Percentiles rank a stretch among this genome's conserved stretches.
These are phyloP conservation scores for Perca flavescens DNA, from an alignment of 2,113 vertebrate species.

Conservation along the genomic window DNA sequence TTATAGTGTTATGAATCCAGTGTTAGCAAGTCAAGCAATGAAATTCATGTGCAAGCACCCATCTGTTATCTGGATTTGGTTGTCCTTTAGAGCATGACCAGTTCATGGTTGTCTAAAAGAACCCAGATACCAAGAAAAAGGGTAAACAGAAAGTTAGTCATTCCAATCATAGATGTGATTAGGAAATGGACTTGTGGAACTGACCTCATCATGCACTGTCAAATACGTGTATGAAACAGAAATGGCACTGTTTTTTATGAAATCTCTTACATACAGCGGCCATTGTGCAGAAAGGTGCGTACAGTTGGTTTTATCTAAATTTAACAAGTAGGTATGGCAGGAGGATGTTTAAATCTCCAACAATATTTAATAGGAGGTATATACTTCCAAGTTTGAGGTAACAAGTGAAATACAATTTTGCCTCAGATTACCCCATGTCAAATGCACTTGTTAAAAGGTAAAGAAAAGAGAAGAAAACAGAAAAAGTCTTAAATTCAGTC, in stretches of 20 bases:
- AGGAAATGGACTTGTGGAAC: constrained; percentile 67
- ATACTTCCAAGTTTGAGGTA: background rate
- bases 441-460: background rate
- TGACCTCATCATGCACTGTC: constrained; percentile 28
- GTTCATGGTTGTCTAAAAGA: constrained; percentile 69
- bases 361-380: background rate
- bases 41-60: constrained; percentile 46
- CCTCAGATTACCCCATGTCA: constrained; percentile 2
- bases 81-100: constrained; percentile 73
- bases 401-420: background rate
- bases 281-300: background rate
- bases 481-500: constrained; percentile 1
- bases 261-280: background rate
- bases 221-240: constrained; percentile 25
- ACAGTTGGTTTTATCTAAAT: background rate
- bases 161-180: constrained; percentile 66
- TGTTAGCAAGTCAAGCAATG: constrained; percentile 29
- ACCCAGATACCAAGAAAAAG: constrained; percentile 59
- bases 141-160: constrained; percentile 79
- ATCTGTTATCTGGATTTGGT: constrained; percentile 58
- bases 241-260: constrained; percentile 6
- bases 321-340: background rate
- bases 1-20: constrained; percentile 23
- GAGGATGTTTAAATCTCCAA: background rate
- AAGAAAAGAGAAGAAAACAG: background rate